A percentile compares a stretch with the other conserved stretches of the same genome.
Evolutionary conservation across 2,797 vertebrate genomes (phyloP).

Genomic region (Esox lucius): DNA sequence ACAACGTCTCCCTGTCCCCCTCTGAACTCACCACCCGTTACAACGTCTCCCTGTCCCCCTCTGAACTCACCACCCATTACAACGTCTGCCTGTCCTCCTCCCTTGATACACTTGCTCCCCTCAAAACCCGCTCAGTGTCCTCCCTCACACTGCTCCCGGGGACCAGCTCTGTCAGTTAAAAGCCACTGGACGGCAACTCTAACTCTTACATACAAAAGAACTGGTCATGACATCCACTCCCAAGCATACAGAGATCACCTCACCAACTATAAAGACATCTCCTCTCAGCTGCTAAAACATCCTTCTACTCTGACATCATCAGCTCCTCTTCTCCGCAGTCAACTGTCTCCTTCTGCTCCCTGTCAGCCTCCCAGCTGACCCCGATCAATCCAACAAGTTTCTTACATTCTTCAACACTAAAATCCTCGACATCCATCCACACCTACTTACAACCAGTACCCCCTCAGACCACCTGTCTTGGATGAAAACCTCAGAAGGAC

Average conservation of each 20-base stretch:
- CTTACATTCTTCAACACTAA: too few species aligned
- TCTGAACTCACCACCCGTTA: neutral
- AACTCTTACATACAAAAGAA: neutral
- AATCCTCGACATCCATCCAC: too few species aligned
- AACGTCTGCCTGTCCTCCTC: neutral
- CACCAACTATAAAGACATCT: too few species aligned
- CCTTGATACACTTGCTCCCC: neutral
- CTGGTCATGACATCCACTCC: neutral
- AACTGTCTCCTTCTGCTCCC: too few species aligned
- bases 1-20: neutral
- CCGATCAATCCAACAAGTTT: neutral
- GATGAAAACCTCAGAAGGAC: too few species aligned
- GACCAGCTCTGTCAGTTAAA: neutral
- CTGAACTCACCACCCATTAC: neutral
- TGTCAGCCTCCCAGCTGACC: too few species aligned
- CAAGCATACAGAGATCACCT: neutral
- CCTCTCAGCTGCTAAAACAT: too few species aligned
- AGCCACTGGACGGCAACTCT: neutral
- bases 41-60: neutral
- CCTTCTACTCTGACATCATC: neutral
- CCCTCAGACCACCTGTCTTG: too few species aligned
- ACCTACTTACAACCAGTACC: too few species aligned
- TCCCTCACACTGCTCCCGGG: neutral
- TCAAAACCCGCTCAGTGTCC: neutral
- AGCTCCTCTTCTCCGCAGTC: too few species aligned